A percentile compares a stretch with the other conserved stretches of the same genome.
phyloP scores from a whole-genome alignment of 2,113 vertebrate genomes.

The Microtus richardsoni region DNA sequence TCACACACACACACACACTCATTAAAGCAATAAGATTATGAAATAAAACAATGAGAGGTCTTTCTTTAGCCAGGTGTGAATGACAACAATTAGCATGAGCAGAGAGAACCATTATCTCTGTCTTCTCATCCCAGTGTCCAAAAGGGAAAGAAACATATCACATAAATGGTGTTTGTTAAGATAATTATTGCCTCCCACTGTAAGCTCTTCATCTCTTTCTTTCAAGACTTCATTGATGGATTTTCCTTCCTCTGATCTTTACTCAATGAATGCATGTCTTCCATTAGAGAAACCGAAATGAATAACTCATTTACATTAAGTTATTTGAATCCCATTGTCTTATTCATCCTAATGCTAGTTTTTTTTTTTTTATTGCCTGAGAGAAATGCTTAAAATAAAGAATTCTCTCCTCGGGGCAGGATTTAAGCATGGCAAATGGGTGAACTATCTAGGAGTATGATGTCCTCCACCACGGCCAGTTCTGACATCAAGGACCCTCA shows the following conservation, averaged over 20 bases:
- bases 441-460: neutral
- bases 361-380: slow-evolving; percentile 26
- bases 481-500: neutral
- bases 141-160: neutral
- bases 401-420: neutral
- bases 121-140: neutral
- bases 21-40: neutral
- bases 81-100: neutral
- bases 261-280: neutral
- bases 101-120: neutral
- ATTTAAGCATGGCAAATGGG: neutral
- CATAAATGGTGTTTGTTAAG: neutral
- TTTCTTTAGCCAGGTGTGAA: neutral
- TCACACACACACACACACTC: neutral
- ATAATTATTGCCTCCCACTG: neutral
- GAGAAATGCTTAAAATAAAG: slow-evolving; percentile 41
- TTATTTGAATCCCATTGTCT: slow-evolving; percentile 21
- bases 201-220: slow-evolving; percentile 4
- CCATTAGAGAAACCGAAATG: neutral
- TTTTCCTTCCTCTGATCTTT: neutral
- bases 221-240: neutral
- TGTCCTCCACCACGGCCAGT: neutral
- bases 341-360: neutral
- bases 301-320: slow-evolving; percentile 16
- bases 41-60: neutral